A percentile compares a stretch with the other conserved stretches of the same genome.
Conservation (phyloP, 1,140 invertebrate species). For the Drosophila auraria region DNA sequence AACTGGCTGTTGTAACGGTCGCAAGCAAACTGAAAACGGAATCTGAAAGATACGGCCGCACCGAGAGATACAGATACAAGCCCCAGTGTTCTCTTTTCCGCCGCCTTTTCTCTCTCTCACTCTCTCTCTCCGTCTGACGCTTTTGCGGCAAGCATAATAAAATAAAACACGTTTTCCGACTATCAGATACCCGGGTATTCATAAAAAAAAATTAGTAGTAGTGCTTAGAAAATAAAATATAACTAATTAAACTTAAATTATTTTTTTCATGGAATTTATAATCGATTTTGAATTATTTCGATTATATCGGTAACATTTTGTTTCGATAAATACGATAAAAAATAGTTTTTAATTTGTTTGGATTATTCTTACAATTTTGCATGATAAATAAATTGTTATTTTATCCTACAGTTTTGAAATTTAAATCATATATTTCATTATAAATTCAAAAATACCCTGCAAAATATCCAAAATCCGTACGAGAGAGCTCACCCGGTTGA, state of each 20-base stretch:
- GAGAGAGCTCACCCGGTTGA: slow-evolving; percentile 12
- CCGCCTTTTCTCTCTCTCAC: not conserved
- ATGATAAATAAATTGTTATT: no score
- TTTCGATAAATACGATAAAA: no score
- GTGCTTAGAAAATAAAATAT: no score
- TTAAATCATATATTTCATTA: no score
- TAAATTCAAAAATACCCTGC: not conserved
- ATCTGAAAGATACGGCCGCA: slow-evolving; percentile 26
- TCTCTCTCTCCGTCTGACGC: slow-evolving; percentile 4
- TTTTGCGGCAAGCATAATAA: slow-evolving; percentile 38
- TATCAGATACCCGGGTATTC: slow-evolving; percentile 13
- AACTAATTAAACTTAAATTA: no score
- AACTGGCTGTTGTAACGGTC: slow-evolving; percentile 78
- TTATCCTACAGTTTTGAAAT: not conserved
- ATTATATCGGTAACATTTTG: no score
- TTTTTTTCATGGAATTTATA: no score
- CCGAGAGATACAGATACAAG: slow-evolving; percentile 41
- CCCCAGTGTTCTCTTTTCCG: slow-evolving; percentile 26
- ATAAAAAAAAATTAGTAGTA: no score
- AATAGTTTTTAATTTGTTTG: not conserved
- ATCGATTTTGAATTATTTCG: no score
- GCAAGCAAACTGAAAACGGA: slow-evolving; percentile 60
- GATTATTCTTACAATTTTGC: not conserved
- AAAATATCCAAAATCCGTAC: slow-evolving; percentile 9
- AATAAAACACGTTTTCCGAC: slow-evolving; percentile 31